A percentile compares a stretch with the other conserved stretches of the same genome.
These are phyloP conservation scores for Amblyopsis rosae DNA, from an alignment of 2,113 vertebrate genomes.

Conservation along the genomic window DNA sequence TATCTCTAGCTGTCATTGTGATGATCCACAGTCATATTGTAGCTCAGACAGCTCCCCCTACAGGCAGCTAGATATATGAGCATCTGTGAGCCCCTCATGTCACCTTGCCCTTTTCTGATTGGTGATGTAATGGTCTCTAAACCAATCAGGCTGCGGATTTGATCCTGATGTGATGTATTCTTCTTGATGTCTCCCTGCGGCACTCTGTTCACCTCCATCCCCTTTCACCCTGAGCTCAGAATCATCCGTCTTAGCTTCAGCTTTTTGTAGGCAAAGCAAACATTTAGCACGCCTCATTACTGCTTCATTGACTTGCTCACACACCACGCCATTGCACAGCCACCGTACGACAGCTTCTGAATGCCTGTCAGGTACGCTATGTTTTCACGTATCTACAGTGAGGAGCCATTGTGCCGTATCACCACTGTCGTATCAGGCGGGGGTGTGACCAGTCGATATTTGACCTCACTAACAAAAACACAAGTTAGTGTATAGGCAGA, in stretches of 20 bases:
- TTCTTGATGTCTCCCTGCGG: neutral
- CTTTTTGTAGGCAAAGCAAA: conserved; percentile 14
- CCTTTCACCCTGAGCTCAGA: conserved; percentile 5
- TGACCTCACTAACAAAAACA: conserved; percentile 68
- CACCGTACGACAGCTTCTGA: conserved; percentile 22
- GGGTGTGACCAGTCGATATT: conserved; percentile 47
- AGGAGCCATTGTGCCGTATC: conserved; percentile 54
- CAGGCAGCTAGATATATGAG: conserved; percentile 66
- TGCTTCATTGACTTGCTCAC: conserved; percentile 36
- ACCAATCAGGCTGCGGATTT: conserved; percentile 38
- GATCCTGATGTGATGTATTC: conserved; percentile 3
- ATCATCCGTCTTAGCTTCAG: conserved; percentile 6
- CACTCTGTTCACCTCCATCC: neutral
- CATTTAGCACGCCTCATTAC: conserved; percentile 32
- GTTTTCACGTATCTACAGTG: conserved; percentile 56
- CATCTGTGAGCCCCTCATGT: conserved; percentile 58
- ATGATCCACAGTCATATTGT: conserved; percentile 57
- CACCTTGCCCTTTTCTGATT: conserved; percentile 67
- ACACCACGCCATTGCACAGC: conserved; percentile 8
- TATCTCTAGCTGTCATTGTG: conserved; percentile 52
- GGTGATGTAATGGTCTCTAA: conserved; percentile 52
- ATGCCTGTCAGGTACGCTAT: conserved; percentile 53
- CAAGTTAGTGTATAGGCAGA: too few species aligned
- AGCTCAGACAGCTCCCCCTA: conserved; percentile 71
- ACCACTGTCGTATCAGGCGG: conserved; percentile 61